Conservation (phyloP, 2,797 vertebrate species). For the Microcaecilia unicolor region DNA sequence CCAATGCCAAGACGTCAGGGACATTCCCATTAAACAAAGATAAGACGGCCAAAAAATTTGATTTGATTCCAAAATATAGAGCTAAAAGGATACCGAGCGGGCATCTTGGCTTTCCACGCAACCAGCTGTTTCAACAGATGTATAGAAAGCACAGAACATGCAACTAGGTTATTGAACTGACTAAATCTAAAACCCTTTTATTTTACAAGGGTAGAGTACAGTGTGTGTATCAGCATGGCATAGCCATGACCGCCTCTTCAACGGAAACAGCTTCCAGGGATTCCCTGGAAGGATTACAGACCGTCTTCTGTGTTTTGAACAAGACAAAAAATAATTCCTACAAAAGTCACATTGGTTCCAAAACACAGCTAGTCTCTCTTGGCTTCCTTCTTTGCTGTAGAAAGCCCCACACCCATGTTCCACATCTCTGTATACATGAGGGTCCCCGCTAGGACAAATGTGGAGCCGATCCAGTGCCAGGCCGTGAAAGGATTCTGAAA, state of each 20-base stretch:
- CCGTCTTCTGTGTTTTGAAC: not conserved
- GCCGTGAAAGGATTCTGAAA: slow-evolving; percentile 85
- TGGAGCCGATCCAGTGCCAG: slow-evolving; percentile 91
- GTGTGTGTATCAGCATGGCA: not conserved
- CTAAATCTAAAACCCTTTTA: not conserved
- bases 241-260: slow-evolving; percentile 2
- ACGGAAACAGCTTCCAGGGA: slow-evolving; percentile 4
- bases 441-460: slow-evolving; percentile 81
- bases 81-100: too few species aligned
- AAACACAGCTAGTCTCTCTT: slow-evolving; percentile 36
- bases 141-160: not conserved
- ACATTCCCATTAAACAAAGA: too few species aligned
- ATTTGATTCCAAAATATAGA: too few species aligned
- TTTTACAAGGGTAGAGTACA: not conserved
- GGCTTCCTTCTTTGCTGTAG: slow-evolving; percentile 4
- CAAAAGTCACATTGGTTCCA: too few species aligned
- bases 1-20: too few species aligned
- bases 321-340: too few species aligned
- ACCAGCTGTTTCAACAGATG: slow-evolving; percentile 2
- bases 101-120: too few species aligned
- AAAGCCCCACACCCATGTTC: slow-evolving; percentile 35
- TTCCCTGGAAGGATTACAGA: too few species aligned
- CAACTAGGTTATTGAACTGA: not conserved
- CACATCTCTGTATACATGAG: slow-evolving; percentile 88
- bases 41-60: too few species aligned